These are phyloP conservation scores for Agonopterix subpropinquella DNA, from an alignment of 2,888 invertebrate species.

Conservation along the genomic window DNA sequence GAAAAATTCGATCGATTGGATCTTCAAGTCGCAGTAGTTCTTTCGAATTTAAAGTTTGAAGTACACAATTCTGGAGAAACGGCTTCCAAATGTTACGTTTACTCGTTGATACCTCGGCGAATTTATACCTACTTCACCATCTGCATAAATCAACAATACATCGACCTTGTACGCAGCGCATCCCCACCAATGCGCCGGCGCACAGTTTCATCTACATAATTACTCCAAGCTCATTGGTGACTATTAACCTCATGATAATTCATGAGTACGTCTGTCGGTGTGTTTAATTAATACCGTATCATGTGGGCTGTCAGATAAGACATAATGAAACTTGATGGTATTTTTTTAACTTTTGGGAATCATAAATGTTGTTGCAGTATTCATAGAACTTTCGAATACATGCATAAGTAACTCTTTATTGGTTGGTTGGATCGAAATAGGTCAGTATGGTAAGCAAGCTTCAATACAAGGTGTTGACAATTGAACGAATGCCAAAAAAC, in stretches of 20 bases:
- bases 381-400: background rate
- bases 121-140: slow-evolving; percentile 16
- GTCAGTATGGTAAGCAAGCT: no score
- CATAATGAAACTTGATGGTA: slow-evolving; percentile 52
- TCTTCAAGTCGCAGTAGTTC: no score
- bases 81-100: no score
- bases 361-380: background rate
- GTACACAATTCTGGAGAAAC: no score
- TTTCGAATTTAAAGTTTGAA: no score
- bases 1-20: no score
- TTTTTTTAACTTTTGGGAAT: slow-evolving; percentile 15
- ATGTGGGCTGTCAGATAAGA: slow-evolving; percentile 68
- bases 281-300: slow-evolving; percentile 69
- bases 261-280: slow-evolving; percentile 51
- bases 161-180: slow-evolving; percentile 17
- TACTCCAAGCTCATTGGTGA: slow-evolving; percentile 73
- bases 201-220: slow-evolving; percentile 69
- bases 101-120: background rate
- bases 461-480: no score
- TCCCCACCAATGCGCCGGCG: slow-evolving; percentile 46
- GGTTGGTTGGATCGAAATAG: no score
- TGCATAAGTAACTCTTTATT: no score
- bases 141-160: slow-evolving; percentile 17
- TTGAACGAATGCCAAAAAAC: no score
- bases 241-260: slow-evolving; percentile 73